Evolutionary conservation across 2,888 invertebrate genomes (phyloP).

Genomic region (Sisyra terminalis): DNA sequence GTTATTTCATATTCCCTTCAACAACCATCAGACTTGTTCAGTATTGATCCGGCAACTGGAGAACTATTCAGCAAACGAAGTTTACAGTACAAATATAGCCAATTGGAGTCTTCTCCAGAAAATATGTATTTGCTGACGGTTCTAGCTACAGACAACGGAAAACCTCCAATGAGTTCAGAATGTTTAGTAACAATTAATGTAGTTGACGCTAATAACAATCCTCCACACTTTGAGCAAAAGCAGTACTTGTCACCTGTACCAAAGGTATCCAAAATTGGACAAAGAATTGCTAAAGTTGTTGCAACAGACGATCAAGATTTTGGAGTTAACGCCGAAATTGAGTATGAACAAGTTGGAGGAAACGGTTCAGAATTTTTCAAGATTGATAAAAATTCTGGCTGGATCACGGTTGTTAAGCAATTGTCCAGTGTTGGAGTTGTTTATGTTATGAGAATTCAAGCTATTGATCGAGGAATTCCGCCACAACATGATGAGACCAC

Average conservation of each 20-base stretch:
- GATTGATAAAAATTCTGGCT: slow-evolving; percentile 62
- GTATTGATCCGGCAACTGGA: slow-evolving; percentile 86
- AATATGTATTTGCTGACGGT: slow-evolving; percentile 77
- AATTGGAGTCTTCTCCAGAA: slow-evolving; percentile 68
- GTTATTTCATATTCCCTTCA: slow-evolving; percentile 78
- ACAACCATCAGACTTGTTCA: slow-evolving; percentile 79
- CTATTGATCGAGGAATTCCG: slow-evolving; percentile 76
- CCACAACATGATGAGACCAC: slow-evolving; percentile 61
- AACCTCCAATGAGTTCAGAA: slow-evolving; percentile 85
- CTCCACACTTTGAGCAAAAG: slow-evolving; percentile 63
- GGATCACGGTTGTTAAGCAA: slow-evolving; percentile 52
- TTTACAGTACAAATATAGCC: slow-evolving; percentile 68
- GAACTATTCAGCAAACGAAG: slow-evolving; percentile 74
- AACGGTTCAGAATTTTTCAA: slow-evolving; percentile 62
- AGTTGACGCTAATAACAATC: slow-evolving; percentile 83
- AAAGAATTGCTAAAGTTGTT: slow-evolving; percentile 51
- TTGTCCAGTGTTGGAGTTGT: slow-evolving; percentile 40
- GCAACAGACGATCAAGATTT: slow-evolving; percentile 67
- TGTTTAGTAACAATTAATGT: slow-evolving; percentile 74
- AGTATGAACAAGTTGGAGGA: slow-evolving; percentile 55
- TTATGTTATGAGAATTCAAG: slow-evolving; percentile 53
- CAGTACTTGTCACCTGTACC: slow-evolving; percentile 70
- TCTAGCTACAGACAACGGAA: slow-evolving; percentile 88
- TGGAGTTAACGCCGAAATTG: slow-evolving; percentile 79
- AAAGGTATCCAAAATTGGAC: slow-evolving; percentile 52